phyloP scores from a whole-genome alignment of 2,797 vertebrate genomes.

The Galagoides demidoff region DNA sequence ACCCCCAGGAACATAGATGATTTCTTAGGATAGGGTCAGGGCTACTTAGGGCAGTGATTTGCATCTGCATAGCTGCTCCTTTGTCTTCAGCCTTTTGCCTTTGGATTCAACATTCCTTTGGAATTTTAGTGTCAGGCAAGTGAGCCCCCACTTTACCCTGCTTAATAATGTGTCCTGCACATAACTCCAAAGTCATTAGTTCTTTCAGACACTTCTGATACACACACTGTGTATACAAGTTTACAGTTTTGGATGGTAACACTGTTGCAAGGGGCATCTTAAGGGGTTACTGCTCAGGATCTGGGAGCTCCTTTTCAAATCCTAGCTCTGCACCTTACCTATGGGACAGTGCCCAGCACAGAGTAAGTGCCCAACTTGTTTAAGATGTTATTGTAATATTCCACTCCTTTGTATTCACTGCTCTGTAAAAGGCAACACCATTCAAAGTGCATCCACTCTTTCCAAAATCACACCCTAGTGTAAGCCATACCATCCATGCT shows the following conservation, averaged over 20 bases:
- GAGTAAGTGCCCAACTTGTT: neutral
- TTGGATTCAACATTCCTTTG: neutral
- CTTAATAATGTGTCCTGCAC: neutral
- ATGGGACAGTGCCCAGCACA: neutral
- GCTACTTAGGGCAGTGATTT: neutral
- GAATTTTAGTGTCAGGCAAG: neutral
- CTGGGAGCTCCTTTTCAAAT: neutral
- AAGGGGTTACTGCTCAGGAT: neutral
- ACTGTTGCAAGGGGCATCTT: neutral
- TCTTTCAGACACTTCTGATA: neutral
- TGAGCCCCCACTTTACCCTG: neutral
- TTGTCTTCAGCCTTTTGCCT: neutral
- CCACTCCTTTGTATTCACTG: neutral
- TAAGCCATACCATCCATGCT: too few species aligned
- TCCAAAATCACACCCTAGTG: neutral
- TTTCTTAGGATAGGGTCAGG: neutral
- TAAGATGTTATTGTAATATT: neutral
- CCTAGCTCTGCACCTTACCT: too few species aligned
- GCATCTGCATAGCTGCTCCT: neutral
- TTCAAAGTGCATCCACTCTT: neutral
- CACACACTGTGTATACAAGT: accelerated
- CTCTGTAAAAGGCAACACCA: neutral
- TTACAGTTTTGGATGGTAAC: neutral
- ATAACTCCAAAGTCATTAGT: neutral
- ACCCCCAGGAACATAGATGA: neutral